A percentile compares a stretch with the other conserved stretches of the same genome.
phyloP scores from a whole-genome alignment of 1,140 invertebrate species.

The Drosophila parvula region DNA sequence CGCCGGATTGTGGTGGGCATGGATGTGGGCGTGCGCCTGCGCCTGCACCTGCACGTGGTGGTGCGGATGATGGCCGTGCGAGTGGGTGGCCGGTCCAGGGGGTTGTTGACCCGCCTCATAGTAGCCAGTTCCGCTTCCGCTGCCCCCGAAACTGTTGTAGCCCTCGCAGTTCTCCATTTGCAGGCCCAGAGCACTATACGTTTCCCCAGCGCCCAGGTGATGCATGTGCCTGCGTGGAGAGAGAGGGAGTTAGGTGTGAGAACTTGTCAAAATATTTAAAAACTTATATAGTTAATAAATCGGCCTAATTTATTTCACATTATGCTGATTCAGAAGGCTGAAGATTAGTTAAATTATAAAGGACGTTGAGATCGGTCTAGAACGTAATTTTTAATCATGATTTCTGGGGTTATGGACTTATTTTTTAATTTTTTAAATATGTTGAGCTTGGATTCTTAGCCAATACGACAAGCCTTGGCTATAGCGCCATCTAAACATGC shows the following conservation, averaged over 20 bases:
- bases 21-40: conserved; percentile 85
- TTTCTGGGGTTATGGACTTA: too few relatives aligned
- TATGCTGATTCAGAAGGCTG: too few relatives aligned
- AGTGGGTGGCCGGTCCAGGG: conserved; percentile 52
- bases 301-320: too few relatives aligned
- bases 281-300: too few relatives aligned
- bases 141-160: conserved; percentile 69
- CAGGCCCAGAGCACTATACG: conserved; percentile 76
- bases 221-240: conserved; percentile 61
- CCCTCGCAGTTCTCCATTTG: conserved; percentile 83
- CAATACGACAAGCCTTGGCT: neutral
- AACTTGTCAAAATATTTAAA: too few relatives aligned
- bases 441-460: neutral
- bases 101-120: conserved; percentile 66
- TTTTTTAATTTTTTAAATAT: neutral
- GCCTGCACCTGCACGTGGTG: conserved; percentile 44
- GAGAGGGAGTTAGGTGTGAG: neutral
- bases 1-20: conserved; percentile 83
- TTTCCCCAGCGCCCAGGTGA: conserved; percentile 70
- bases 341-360: too few relatives aligned
- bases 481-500: neutral
- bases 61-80: conserved; percentile 44
- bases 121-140: conserved; percentile 37
- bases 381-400: too few relatives aligned
- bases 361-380: too few relatives aligned